Evolutionary conservation across 2,797 vertebrate species (phyloP).

Genomic region (Cyclopterus lumpus): DNA sequence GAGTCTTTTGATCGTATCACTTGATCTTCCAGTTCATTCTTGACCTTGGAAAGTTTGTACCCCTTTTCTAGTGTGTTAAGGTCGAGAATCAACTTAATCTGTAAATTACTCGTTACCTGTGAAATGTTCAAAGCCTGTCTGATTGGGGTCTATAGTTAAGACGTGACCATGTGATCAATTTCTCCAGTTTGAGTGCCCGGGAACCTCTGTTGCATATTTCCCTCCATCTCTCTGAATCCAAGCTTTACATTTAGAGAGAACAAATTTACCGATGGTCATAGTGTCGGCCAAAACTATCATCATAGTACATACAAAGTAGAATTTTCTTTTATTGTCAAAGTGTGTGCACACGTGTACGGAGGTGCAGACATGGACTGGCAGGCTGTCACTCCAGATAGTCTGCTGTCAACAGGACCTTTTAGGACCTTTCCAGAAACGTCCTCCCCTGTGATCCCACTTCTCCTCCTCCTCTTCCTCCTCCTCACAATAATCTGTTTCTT

Average conservation of each 20-base stretch:
- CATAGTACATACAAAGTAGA: not conserved
- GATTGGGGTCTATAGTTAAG: not conserved
- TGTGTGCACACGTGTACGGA: not conserved
- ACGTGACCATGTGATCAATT: not conserved
- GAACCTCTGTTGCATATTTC: not conserved
- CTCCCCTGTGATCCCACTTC: conserved; percentile 36
- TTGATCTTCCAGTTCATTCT: not conserved
- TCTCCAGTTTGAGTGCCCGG: not conserved
- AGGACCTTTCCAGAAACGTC: conserved; percentile 69
- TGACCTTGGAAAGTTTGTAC: not conserved
- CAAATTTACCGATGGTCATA: no score
- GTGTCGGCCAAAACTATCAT: not conserved
- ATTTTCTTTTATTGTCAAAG: not conserved
- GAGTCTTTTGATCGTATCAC: not conserved
- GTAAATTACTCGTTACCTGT: not conserved
- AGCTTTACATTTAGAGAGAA: not conserved
- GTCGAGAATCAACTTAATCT: not conserved
- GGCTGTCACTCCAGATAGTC: conserved; percentile 33
- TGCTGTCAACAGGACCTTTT: conserved; percentile 55
- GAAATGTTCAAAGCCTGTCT: not conserved
- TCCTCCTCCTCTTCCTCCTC: conserved; percentile 21
- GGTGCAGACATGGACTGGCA: conserved; percentile 10
- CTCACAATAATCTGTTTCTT: conserved; percentile 44
- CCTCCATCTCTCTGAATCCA: not conserved
- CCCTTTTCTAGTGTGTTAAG: not conserved